Evolutionary conservation across 2,113 vertebrate species (phyloP).

Genomic region (Ursus arctos): DNA sequence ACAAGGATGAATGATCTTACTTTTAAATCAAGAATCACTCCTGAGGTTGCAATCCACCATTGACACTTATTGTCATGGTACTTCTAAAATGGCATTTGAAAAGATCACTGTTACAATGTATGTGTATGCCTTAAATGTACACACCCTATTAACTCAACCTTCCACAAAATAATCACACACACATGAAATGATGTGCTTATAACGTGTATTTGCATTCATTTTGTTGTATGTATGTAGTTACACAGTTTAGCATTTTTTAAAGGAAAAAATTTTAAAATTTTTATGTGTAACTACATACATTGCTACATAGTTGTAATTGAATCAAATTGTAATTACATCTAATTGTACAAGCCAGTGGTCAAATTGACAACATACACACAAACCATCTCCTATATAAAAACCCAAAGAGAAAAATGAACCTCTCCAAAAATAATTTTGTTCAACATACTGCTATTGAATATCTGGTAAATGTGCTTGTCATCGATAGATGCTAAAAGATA

Average conservation of each 20-base stretch:
- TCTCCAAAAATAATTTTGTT: background rate
- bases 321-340: background rate
- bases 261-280: background rate
- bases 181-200: background rate
- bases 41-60: constrained; percentile 67
- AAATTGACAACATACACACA: background rate
- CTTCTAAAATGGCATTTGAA: constrained; percentile 34
- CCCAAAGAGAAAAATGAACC: background rate
- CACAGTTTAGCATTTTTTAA: background rate
- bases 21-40: constrained; percentile 82
- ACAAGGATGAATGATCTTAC: constrained; percentile 84
- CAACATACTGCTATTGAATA: background rate
- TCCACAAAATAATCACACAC: background rate
- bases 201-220: background rate
- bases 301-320: background rate
- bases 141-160: background rate
- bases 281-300: background rate
- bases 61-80: constrained; percentile 55
- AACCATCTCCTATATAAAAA: background rate
- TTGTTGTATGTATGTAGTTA: background rate
- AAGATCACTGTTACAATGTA: constrained; percentile 40
- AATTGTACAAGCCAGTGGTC: background rate
- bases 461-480: background rate
- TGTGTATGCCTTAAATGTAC: background rate
- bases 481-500: background rate